These are phyloP conservation scores for Podarcis siculus DNA, from an alignment of 2,797 vertebrate species.

Conservation along the genomic window DNA sequence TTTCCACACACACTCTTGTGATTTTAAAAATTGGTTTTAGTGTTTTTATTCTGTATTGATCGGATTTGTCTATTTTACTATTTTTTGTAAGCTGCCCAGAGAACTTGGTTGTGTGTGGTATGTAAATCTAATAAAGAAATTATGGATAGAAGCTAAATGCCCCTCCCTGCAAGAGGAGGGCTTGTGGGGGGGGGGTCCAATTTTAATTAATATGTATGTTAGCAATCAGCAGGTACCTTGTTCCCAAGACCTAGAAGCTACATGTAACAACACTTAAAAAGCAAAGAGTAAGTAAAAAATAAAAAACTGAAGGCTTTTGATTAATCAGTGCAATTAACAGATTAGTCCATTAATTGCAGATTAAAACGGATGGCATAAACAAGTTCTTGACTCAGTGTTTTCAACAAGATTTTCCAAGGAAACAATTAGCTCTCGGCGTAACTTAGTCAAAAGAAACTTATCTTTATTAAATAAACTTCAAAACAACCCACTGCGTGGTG, in stretches of 20 bases:
- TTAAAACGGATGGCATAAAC: background rate
- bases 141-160: no score
- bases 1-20: no score
- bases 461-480: background rate
- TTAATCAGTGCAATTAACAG: constrained; percentile 21
- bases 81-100: no score
- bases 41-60: no score
- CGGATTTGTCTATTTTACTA: no score
- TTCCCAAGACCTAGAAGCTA: background rate
- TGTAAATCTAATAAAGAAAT: no score
- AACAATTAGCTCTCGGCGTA: background rate
- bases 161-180: no score
- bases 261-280: background rate
- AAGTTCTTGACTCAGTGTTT: background rate
- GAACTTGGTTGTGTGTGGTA: no score
- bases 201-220: background rate
- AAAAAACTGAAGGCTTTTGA: background rate
- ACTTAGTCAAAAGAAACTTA: background rate
- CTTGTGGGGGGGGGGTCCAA: no score
- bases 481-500: background rate
- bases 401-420: background rate
- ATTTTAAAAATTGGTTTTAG: no score
- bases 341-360: constrained; percentile 15
- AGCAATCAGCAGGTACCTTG: constrained; percentile 16
- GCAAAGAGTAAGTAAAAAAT: background rate